phyloP scores from a whole-genome alignment of 2,797 vertebrate genomes.

The Hemibagrus guttatus region DNA sequence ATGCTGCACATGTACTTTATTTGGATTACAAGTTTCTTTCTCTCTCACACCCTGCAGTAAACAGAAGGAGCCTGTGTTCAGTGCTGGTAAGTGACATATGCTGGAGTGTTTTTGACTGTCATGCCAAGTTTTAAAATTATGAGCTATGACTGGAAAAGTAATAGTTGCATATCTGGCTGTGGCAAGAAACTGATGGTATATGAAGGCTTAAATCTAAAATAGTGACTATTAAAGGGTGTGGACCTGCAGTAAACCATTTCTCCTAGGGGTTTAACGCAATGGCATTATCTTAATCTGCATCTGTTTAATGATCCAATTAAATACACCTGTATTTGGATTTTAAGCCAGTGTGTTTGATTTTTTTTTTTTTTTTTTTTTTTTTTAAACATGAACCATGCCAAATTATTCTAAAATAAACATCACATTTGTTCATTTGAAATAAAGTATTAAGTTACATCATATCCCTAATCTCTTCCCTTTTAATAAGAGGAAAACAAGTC shows the following conservation, averaged over 20 bases:
- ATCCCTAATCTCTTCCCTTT: background rate
- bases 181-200: background rate
- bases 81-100: slow-evolving; percentile 83
- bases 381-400: no score
- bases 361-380: no score
- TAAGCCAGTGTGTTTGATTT: no score
- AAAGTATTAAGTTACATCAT: background rate
- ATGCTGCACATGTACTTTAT: slow-evolving; percentile 13
- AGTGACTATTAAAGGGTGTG: background rate
- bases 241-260: background rate
- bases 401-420: background rate
- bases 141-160: slow-evolving; percentile 31
- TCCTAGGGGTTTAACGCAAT: background rate
- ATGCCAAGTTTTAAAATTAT: slow-evolving; percentile 4
- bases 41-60: slow-evolving; percentile 82
- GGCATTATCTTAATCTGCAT: background rate
- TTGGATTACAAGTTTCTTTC: slow-evolving; percentile 33
- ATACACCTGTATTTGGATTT: no score
- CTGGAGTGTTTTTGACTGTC: background rate
- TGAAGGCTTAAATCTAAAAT: background rate
- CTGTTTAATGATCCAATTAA: background rate
- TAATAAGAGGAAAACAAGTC: background rate
- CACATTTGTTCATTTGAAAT: background rate
- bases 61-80: slow-evolving; percentile 97
- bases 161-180: background rate